Percentiles rank a stretch among this genome's conserved stretches.
These are phyloP conservation scores for Peromyscus leucopus DNA, from an alignment of 2,113 vertebrate species.

Conservation along the genomic window DNA sequence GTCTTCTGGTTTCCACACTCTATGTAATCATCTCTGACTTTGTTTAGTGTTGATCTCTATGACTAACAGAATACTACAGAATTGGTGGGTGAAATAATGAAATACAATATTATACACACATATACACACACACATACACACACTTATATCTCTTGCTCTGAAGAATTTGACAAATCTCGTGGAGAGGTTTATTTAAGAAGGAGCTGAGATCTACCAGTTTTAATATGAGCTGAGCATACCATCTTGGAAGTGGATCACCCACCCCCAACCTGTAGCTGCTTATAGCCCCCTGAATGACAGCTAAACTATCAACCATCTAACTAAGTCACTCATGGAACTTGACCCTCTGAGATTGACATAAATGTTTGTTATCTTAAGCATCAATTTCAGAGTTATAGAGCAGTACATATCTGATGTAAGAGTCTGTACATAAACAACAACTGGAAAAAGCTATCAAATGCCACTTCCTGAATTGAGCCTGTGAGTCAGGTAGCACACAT, in stretches of 20 bases:
- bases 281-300: rapidly evolving
- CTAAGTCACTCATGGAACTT: background rate
- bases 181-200: background rate
- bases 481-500: background rate
- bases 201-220: background rate
- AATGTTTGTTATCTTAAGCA: slow-evolving; percentile 19
- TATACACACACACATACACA: no score
- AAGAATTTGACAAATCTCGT: background rate
- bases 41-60: background rate
- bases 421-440: background rate
- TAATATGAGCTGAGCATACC: rapidly evolving
- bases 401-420: background rate
- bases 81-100: background rate
- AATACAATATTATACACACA: background rate
- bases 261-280: background rate
- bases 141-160: background rate
- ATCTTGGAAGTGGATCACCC: background rate
- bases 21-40: background rate
- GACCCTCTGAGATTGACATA: background rate
- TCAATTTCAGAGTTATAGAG: background rate
- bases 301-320: background rate
- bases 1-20: background rate
- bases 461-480: background rate
- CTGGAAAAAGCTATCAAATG: background rate
- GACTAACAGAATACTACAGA: background rate